A percentile compares a stretch with the other conserved stretches of the same genome.
Evolutionary conservation across 2,113 vertebrate genomes (phyloP).

Genomic region (Felis chaus): DNA sequence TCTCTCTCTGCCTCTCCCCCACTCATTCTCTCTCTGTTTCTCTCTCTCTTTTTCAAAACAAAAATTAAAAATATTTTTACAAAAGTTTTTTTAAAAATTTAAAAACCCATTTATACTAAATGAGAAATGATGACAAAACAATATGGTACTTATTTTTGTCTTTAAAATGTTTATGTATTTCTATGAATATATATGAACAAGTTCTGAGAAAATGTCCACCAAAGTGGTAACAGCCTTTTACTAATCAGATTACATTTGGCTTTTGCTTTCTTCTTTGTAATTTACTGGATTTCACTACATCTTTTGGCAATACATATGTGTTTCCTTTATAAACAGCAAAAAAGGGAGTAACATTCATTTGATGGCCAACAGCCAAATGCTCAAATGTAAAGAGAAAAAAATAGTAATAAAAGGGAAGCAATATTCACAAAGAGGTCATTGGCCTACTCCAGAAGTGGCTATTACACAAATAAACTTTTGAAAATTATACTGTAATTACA

Average conservation of each 20-base stretch:
- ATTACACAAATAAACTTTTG: not conserved
- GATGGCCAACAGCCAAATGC: not conserved
- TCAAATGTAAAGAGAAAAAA: not conserved
- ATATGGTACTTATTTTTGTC: not conserved
- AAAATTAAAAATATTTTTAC: too few relatives aligned
- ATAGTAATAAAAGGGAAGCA: not conserved
- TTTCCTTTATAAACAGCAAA: not conserved
- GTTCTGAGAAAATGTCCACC: not conserved
- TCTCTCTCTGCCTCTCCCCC: too few relatives aligned
- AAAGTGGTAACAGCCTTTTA: not conserved
- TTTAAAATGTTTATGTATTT: not conserved
- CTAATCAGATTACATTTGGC: not conserved
- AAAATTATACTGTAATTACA: not conserved
- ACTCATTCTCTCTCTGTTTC: too few relatives aligned
- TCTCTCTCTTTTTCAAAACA: too few relatives aligned
- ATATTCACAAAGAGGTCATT: not conserved
- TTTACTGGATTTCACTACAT: not conserved
- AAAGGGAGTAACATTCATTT: not conserved
- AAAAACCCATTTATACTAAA: not conserved
- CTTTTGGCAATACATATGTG: not conserved
- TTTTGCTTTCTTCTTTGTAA: not conserved
- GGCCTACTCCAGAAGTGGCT: not conserved
- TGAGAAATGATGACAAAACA: not conserved
- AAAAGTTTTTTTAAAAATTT: too few relatives aligned
- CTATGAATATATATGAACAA: not conserved